These are phyloP conservation scores for Camponotus fellah DNA, from an alignment of 2,888 invertebrate species.

Conservation along the genomic window DNA sequence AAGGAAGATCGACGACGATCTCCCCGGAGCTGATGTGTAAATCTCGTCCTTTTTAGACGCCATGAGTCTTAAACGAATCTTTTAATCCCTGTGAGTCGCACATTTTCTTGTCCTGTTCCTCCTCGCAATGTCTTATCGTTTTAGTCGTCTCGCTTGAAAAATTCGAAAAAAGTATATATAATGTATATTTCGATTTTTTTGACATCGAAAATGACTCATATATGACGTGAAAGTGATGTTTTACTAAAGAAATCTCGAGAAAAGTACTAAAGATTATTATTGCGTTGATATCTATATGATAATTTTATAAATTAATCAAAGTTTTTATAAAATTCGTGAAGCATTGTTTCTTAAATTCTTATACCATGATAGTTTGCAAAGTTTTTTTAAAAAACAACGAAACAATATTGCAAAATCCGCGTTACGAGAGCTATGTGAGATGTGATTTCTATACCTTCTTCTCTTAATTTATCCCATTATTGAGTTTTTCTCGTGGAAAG, in stretches of 20 bases:
- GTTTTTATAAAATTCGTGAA: neutral
- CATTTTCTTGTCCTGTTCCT: no score
- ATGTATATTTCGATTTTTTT: no score
- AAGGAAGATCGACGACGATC: neutral
- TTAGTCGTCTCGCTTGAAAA: no score
- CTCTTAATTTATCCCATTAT: neutral
- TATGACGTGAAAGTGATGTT: neutral
- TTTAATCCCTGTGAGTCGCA: neutral
- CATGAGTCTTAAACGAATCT: neutral
- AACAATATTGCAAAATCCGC: neutral
- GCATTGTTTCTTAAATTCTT: neutral
- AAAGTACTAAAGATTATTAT: neutral
- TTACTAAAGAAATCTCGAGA: neutral
- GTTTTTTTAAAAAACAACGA: neutral
- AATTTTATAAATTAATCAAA: neutral
- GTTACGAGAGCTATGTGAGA: neutral
- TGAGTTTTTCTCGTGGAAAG: constrained; percentile 1
- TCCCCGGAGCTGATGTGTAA: neutral
- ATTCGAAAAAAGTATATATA: no score
- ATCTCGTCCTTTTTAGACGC: neutral
- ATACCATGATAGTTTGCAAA: neutral
- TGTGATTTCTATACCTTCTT: neutral
- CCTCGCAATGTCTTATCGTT: no score
- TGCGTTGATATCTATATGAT: neutral
- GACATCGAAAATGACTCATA: no score